Percentiles rank a stretch among this genome's conserved stretches.
These are phyloP conservation scores for Falcunculus frontatus DNA, from an alignment of 2,113 vertebrate genomes.

Conservation along the genomic window DNA sequence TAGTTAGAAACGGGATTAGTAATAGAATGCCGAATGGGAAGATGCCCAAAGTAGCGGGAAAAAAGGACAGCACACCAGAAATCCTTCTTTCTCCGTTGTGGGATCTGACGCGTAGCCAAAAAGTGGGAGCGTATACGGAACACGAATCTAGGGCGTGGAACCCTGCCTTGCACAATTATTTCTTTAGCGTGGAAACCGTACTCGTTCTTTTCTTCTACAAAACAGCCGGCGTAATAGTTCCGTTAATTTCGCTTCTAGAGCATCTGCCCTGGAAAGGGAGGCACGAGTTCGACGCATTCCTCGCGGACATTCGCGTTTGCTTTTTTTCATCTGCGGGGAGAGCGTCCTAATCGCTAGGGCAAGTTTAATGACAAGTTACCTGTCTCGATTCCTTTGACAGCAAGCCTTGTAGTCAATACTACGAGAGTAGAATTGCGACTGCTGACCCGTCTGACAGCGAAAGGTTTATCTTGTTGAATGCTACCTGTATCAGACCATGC, in stretches of 20 bases:
- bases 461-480: background rate
- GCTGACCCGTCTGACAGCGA: background rate
- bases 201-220: background rate
- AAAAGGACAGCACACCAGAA: background rate
- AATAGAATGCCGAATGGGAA: background rate
- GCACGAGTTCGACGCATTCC: background rate
- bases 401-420: background rate
- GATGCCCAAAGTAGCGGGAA: background rate
- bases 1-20: background rate
- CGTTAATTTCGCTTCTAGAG: background rate
- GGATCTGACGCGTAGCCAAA: background rate
- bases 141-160: background rate
- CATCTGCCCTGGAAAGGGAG: background rate
- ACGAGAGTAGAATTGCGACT: background rate
- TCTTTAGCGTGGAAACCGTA: background rate
- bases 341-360: background rate
- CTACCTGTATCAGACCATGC: background rate
- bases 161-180: background rate
- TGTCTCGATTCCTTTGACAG: background rate
- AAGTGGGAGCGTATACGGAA: background rate
- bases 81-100: background rate
- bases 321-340: background rate
- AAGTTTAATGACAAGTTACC: background rate
- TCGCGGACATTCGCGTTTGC: background rate
- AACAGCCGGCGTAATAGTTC: background rate